Conservation (phyloP, 2,888 invertebrate species). For the Macaria liturata region DNA sequence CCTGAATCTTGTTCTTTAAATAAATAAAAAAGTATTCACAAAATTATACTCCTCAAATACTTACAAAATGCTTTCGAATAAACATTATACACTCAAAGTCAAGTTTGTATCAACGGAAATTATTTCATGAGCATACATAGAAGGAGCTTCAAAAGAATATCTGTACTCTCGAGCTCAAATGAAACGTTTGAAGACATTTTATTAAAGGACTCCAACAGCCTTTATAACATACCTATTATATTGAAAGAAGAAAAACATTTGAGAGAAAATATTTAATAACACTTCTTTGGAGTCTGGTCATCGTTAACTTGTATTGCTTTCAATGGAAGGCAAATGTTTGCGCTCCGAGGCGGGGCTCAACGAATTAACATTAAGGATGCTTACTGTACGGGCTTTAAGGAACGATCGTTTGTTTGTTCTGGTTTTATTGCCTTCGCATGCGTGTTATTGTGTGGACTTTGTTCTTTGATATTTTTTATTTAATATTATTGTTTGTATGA, state of each 20-base stretch:
- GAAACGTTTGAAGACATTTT: conserved; percentile 28
- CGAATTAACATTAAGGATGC: background rate
- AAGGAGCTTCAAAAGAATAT: conserved; percentile 21
- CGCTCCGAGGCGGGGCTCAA: background rate
- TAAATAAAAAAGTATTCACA: no score
- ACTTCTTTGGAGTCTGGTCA: conserved; percentile 10
- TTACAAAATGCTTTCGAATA: background rate
- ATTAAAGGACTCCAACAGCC: conserved; percentile 20
- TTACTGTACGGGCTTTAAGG: no score
- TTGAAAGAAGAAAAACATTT: conserved; percentile 19
- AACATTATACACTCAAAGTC: conserved; percentile 4
- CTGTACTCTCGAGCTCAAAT: conserved; percentile 20
- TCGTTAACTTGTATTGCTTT: conserved; percentile 15
- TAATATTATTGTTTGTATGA: no score
- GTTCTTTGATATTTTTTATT: no score
- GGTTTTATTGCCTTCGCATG: no score
- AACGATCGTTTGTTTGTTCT: no score
- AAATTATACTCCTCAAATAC: no score
- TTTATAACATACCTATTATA: conserved; percentile 17
- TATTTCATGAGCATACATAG: conserved; percentile 12
- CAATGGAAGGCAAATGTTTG: conserved; percentile 12
- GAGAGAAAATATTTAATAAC: conserved; percentile 22
- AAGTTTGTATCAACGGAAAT: conserved; percentile 7
- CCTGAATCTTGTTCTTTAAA: no score
- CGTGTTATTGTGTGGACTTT: no score